Evolutionary conservation across 2,797 vertebrate genomes (phyloP).

Genomic region (Xenentodon cancila): DNA sequence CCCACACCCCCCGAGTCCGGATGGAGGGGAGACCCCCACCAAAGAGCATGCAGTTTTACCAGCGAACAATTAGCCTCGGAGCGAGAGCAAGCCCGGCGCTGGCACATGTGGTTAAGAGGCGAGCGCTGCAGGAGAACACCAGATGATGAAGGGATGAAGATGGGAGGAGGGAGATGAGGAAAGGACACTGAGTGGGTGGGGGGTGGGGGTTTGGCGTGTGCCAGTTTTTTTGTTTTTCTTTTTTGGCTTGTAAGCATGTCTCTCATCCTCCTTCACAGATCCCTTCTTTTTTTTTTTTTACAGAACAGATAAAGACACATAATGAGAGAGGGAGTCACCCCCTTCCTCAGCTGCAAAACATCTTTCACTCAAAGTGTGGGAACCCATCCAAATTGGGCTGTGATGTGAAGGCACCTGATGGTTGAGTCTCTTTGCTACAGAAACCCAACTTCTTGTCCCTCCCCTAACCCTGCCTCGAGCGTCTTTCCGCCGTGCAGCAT

Average conservation of each 20-base stretch:
- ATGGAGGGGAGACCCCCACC: slow-evolving; percentile 73
- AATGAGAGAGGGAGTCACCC: slow-evolving; percentile 18
- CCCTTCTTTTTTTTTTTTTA: too few relatives aligned
- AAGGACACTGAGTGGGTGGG: slow-evolving; percentile 22
- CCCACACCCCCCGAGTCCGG: slow-evolving; percentile 28
- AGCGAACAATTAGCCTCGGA: slow-evolving; percentile 93
- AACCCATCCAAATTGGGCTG: slow-evolving; percentile 73
- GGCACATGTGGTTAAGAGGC: slow-evolving; percentile 87
- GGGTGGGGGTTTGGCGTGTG: slow-evolving; percentile 74
- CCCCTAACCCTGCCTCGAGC: slow-evolving; percentile 55
- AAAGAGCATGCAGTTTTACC: slow-evolving; percentile 76
- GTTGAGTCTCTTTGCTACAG: slow-evolving; percentile 71
- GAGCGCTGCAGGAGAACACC: slow-evolving; percentile 82
- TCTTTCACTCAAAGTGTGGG: slow-evolving; percentile 74
- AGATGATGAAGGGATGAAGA: slow-evolving; percentile 92
- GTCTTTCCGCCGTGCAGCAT: slow-evolving; percentile 66
- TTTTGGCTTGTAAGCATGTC: slow-evolving; percentile 85
- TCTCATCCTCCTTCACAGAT: slow-evolving; percentile 72
- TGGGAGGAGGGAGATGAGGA: slow-evolving; percentile 79
- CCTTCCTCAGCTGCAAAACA: slow-evolving; percentile 1
- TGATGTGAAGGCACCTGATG: slow-evolving; percentile 79
- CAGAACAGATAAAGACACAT: slow-evolving; percentile 37
- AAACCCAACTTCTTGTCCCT: slow-evolving; percentile 75
- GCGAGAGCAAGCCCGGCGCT: slow-evolving; percentile 84
- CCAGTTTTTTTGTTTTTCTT: slow-evolving; percentile 68